Evolutionary conservation across 2,797 vertebrate species (phyloP).

Genomic region (Lutjanus campechanus): DNA sequence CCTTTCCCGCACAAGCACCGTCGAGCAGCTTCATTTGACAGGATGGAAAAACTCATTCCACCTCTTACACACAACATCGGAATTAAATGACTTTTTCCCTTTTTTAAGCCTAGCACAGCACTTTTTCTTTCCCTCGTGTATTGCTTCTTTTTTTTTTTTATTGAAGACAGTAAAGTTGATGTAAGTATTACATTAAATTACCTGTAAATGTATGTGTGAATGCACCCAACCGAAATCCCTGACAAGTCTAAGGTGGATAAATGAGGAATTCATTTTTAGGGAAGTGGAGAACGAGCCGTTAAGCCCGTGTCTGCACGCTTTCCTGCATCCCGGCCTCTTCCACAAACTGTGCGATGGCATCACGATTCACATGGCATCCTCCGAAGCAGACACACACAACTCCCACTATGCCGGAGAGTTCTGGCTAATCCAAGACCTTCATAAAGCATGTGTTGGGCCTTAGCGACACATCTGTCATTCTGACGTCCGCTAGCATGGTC

Average conservation of each 20-base stretch:
- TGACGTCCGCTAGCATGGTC: constrained; percentile 72
- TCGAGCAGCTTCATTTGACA: constrained; percentile 57
- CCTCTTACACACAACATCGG: constrained; percentile 56
- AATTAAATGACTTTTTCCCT: constrained; percentile 69
- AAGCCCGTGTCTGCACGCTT: constrained; percentile 38
- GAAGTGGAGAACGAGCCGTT: constrained; percentile 20
- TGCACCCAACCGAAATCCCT: constrained; percentile 14
- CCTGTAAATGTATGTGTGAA: constrained; percentile 55
- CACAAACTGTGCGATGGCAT: constrained; percentile 51
- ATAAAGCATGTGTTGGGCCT: constrained; percentile 80
- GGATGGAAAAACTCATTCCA: constrained; percentile 71
- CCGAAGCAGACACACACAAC: constrained; percentile 33
- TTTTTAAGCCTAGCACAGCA: constrained; percentile 53
- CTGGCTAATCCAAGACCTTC: constrained; percentile 79
- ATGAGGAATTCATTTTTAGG: constrained; percentile 38
- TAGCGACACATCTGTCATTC: constrained; percentile 78
- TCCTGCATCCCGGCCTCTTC: constrained; percentile 44
- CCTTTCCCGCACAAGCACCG: constrained; percentile 9
- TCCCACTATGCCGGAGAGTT: constrained; percentile 57
- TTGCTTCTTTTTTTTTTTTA: constrained; percentile 49
- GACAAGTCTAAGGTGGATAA: constrained; percentile 36
- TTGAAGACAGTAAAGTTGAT: constrained; percentile 67
- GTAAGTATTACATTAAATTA: constrained; percentile 68
- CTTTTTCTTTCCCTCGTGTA: constrained; percentile 43
- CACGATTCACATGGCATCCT: constrained; percentile 44